These are phyloP conservation scores for Andrena praecox DNA, from an alignment of 2,888 invertebrate genomes.

Conservation along the genomic window DNA sequence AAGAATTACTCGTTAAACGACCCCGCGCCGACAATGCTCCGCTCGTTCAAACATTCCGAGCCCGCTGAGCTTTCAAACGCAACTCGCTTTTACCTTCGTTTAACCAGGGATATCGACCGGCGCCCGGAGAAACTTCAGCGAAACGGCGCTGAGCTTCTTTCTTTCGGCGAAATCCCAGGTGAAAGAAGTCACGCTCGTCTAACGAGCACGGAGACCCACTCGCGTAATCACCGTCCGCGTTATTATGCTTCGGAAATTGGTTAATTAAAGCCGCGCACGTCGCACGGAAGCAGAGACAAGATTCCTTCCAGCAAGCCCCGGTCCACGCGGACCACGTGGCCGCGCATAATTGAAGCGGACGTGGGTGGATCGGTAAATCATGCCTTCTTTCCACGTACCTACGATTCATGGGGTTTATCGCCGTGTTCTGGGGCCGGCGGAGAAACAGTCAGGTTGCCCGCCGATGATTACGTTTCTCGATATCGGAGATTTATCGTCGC, in stretches of 20 bases:
- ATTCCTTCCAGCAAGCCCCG: slow-evolving; percentile 3
- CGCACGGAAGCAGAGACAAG: slow-evolving; percentile 17
- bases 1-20: slow-evolving; percentile 19
- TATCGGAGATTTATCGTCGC: slow-evolving; percentile 53
- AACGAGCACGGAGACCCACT: slow-evolving; percentile 6
- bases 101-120: background rate
- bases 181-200: background rate
- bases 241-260: slow-evolving; percentile 23
- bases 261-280: slow-evolving; percentile 52
- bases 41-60: slow-evolving; percentile 11
- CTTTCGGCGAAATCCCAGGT: background rate
- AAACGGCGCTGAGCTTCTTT: background rate
- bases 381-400: slow-evolving; percentile 28
- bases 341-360: slow-evolving; percentile 52
- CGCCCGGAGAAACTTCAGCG: no score
- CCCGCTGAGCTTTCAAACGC: background rate
- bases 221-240: slow-evolving; percentile 18
- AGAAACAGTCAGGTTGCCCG: slow-evolving; percentile 39
- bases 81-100: background rate
- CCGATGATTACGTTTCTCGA: slow-evolving; percentile 57
- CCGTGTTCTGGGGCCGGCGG: slow-evolving; percentile 31
- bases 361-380: slow-evolving; percentile 57
- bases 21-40: background rate
- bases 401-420: slow-evolving; percentile 27
- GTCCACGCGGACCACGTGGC: slow-evolving; percentile 42